Conservation (phyloP, 2,797 vertebrate species). For the Apogon hyalosoma region DNA sequence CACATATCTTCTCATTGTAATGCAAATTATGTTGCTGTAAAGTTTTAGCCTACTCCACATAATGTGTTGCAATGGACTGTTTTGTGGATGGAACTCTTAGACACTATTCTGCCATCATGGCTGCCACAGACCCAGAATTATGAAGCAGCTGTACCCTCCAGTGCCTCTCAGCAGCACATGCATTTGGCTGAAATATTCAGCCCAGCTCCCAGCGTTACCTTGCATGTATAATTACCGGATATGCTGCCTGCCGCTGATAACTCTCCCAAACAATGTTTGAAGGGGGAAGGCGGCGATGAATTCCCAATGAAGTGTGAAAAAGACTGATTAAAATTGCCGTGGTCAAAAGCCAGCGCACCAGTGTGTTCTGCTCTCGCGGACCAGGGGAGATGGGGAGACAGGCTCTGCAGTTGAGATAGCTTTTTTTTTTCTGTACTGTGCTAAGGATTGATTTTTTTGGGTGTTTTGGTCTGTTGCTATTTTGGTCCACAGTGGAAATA, state of each 20-base stretch:
- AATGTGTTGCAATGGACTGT: constrained; percentile 12
- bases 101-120: constrained; percentile 62
- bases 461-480: constrained; percentile 50
- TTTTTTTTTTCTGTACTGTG: constrained; percentile 38
- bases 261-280: constrained; percentile 87
- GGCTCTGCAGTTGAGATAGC: constrained; percentile 74
- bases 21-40: constrained; percentile 47
- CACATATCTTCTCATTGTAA: constrained; percentile 38
- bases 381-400: constrained; percentile 76
- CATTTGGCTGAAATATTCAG: constrained; percentile 82
- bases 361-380: constrained; percentile 80
- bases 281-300: constrained; percentile 83
- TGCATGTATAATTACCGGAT: constrained; percentile 87
- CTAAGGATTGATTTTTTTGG: constrained; percentile 53
- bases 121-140: constrained; percentile 57
- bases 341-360: constrained; percentile 83
- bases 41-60: constrained; percentile 38
- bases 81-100: constrained; percentile 48
- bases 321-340: constrained; percentile 86
- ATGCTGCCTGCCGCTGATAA: constrained; percentile 87
- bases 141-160: constrained; percentile 75
- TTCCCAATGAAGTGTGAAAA: constrained; percentile 89
- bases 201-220: constrained; percentile 82
- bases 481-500: constrained; percentile 52
- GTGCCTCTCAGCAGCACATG: constrained; percentile 74